A percentile compares a stretch with the other conserved stretches of the same genome.
These are phyloP conservation scores for Nephrotoma guestfalica DNA, from an alignment of 2,888 invertebrate genomes.

Conservation along the genomic window DNA sequence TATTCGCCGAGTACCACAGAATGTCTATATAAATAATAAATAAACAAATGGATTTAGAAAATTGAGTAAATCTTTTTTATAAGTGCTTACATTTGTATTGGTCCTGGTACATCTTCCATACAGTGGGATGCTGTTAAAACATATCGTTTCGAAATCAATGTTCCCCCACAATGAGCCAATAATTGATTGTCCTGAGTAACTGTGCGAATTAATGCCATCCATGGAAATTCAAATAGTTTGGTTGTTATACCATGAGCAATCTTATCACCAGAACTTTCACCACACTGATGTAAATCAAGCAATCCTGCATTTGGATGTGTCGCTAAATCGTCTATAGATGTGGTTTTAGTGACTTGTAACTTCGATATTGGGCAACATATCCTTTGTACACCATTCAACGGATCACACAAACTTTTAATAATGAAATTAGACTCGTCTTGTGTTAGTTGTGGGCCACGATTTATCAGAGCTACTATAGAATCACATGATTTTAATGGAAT, in stretches of 20 bases:
- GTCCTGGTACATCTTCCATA: slow-evolving; percentile 9
- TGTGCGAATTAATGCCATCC: slow-evolving; percentile 55
- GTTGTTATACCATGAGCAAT: slow-evolving; percentile 48
- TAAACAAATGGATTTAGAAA: not conserved
- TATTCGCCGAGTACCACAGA: slow-evolving; percentile 20
- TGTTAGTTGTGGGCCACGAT: too few species aligned
- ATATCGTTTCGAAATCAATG: slow-evolving; percentile 21
- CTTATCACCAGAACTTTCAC: slow-evolving; percentile 35
- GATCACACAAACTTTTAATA: too few species aligned
- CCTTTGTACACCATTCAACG: too few species aligned
- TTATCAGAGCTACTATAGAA: too few species aligned
- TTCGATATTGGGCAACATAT: too few species aligned
- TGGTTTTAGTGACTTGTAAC: too few species aligned
- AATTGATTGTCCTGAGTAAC: not conserved
- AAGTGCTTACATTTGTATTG: not conserved
- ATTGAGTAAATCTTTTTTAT: not conserved
- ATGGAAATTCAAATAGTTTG: slow-evolving; percentile 49
- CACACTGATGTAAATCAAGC: slow-evolving; percentile 34
- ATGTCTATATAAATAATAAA: not conserved
- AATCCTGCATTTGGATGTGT: not conserved
- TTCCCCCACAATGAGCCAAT: slow-evolving; percentile 20
- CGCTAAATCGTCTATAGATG: not conserved
- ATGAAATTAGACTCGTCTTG: too few species aligned
- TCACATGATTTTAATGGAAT: too few species aligned
- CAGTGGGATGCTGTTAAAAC: slow-evolving; percentile 28